Evolutionary conservation across 2,888 invertebrate species (phyloP), one percentile per base, ranked within the genome.

Genomic region (Troides helena): DNA sequence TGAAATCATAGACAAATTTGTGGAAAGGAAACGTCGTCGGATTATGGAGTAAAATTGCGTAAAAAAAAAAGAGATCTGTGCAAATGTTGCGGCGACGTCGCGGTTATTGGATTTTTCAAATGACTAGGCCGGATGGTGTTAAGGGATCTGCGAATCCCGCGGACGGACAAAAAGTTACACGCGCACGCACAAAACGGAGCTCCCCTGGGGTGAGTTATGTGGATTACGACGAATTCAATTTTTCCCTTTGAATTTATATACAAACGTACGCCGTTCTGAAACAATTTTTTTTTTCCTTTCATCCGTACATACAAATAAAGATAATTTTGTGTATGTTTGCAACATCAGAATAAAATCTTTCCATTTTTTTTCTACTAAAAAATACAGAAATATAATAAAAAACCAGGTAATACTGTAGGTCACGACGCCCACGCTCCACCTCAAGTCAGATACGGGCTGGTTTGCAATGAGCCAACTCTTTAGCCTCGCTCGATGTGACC

Each of bases 51-150:
- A 63, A 63, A 66, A 70, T 62, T 63, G 66, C 66, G 66, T 58
- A 67, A 70, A 70, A 67, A 30, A 30, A 30, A 30, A 30, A 30
- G 30, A 30, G 30, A 66, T 67, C 66, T n/a, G 53, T 10, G 53
- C 59, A 61, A 70, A 61, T 67, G 12, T 64, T 69, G 61, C 65
- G 60, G 56, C 65, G 58, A 62, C 46, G 65, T 46, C 62, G 21
- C 17, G 53, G 56, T 70, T 70, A 70, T 70, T 70, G 70, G 70
- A 70, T 70, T 70, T 70, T 64, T 70, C 67, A 67, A 70, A 70
- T 67, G 67, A 64, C 70, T 67, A 67, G 56, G 50, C 63, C 66
- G 66, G 53, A 39, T 59, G 56, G 67, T 63, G 67, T 57, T 59
- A 60, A 70, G 67, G 67, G 67, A 70, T 70, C 65, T 23, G 30